Evolutionary conservation across 2,797 vertebrate genomes (phyloP), one percentile per base, ranked within the genome.

Genomic region (Smutsia gigantea): DNA sequence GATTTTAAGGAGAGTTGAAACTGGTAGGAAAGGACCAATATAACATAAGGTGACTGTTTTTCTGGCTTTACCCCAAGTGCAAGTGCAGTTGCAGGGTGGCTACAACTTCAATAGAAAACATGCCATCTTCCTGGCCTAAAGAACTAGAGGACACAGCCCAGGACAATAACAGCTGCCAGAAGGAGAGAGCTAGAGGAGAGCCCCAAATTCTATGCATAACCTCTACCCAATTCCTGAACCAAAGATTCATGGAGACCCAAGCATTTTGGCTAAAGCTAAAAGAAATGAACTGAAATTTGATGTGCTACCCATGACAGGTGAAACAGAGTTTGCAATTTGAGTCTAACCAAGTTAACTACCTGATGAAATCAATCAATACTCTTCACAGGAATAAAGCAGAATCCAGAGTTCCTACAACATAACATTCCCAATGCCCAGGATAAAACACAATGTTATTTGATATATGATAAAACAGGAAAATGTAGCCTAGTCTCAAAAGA

Each of bases 371-470:
- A 90, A 89, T 68, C 39, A 93, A 89, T 49, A 84, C 8, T 49
- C 27, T 72, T 55, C 25, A 19, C 63, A 69, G 37, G 46, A 88
- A 68, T 84, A 93, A 79, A 85, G 83, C 4, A 69, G 66, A 87
- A 88, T 61, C 34, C 61, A 83, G 78, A 68, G 21, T 83, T 63
- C 69, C 84, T 13, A 75, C 3, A 68, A 92, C 23, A n/a, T 74
- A 82, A 82, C n/a, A 66, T 29, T 72, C 49, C 49, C 57, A 42
- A 42, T 34, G 37, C 55, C 72, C 81, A 90, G 57, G 46, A 90
- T 86, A 74, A 93, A 93, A 86, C 74, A 23, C 59, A 88, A 93
- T 55, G n/a, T 63, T 92, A 69, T 23, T 19, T 71, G 64, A 78
- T 75, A n/a, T n/a, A 59, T 19, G 39, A 82, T 69, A 82, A 83